Conservation (phyloP, 2,888 invertebrate genomes). For the Lasioglossum calceatum region DNA sequence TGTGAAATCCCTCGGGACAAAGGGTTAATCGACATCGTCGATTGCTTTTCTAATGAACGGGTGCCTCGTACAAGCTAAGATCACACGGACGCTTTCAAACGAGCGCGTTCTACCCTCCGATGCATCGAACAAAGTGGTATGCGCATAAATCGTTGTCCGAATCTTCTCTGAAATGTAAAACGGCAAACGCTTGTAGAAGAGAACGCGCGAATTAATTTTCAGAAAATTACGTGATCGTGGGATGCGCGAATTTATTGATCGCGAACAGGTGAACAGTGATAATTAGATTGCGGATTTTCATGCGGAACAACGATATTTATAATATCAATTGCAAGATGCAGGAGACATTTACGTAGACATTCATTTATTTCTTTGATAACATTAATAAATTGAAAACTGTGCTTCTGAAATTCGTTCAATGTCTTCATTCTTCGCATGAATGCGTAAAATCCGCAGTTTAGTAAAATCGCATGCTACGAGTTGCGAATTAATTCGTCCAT, state of each 20-base stretch:
- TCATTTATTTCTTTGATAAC: no score
- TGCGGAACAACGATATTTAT: no score
- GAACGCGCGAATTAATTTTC: neutral
- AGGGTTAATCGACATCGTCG: constrained; percentile 21
- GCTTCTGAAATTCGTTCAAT: no score
- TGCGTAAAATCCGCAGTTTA: no score
- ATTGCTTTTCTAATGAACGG: constrained; percentile 20
- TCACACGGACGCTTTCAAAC: neutral
- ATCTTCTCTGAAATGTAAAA: neutral
- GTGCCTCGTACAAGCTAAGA: neutral
- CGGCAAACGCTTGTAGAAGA: neutral
- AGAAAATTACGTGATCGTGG: neutral
- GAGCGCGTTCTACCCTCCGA: neutral
- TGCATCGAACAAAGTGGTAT: neutral
- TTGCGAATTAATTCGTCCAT: neutral
- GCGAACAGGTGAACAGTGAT: no score
- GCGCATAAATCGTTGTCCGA: neutral
- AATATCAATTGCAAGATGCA: no score
- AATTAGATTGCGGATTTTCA: no score
- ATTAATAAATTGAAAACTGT: no score
- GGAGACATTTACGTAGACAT: no score
- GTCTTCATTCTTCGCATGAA: no score
- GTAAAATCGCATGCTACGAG: no score
- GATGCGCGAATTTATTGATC: no score
- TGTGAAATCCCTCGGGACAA: constrained; percentile 17